A percentile compares a stretch with the other conserved stretches of the same genome.
Conservation (phyloP, 1,140 invertebrate species). For the Ctenoplectra terminalis region DNA sequence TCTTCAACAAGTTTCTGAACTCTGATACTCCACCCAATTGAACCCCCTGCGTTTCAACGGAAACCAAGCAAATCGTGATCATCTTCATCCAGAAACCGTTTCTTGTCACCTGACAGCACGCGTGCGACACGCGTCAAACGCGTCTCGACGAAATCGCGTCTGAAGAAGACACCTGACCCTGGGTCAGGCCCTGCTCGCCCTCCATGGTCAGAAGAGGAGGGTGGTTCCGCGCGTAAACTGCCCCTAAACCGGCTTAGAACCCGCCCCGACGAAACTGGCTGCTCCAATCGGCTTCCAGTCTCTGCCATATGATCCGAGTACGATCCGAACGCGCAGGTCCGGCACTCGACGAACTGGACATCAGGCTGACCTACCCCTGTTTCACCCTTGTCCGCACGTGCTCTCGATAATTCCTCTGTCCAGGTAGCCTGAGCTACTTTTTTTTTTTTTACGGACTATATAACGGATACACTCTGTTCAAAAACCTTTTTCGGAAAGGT, state of each 20-base stretch:
- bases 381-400: constrained; percentile 46
- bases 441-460: not conserved
- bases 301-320: constrained; percentile 70
- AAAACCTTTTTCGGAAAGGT: too few species aligned
- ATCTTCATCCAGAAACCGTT: not conserved
- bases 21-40: too few species aligned
- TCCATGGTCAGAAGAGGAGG: constrained; percentile 63
- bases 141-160: constrained; percentile 22
- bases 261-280: constrained; percentile 74
- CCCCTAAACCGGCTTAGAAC: constrained; percentile 83
- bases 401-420: constrained; percentile 21
- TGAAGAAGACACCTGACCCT: constrained; percentile 62
- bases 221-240: constrained; percentile 74
- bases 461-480: not conserved
- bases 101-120: constrained; percentile 55
- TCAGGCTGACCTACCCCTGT: constrained; percentile 60
- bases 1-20: too few species aligned
- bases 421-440: not conserved
- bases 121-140: constrained; percentile 52
- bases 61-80: not conserved
- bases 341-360: constrained; percentile 65
- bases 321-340: constrained; percentile 76
- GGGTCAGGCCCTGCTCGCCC: constrained; percentile 52
- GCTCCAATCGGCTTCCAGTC: constrained; percentile 75
- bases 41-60: too few species aligned